Percentiles rank a stretch among this genome's conserved stretches.
These are phyloP conservation scores for Drosophila buzzatii DNA, from an alignment of 2,888 invertebrate species.

Conservation along the genomic window DNA sequence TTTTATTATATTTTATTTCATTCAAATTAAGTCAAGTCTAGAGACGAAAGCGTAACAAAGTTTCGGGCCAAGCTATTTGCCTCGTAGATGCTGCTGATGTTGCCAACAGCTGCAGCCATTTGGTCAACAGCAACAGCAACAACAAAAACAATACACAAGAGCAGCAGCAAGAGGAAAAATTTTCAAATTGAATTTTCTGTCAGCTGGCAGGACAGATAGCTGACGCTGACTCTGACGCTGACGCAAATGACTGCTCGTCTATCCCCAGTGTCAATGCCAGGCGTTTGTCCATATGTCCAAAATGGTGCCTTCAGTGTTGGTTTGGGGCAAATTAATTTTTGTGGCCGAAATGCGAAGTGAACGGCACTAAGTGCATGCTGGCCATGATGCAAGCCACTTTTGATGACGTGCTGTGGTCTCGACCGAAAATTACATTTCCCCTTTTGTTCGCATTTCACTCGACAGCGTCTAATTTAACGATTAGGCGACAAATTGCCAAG, in stretches of 20 bases:
- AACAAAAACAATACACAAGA: not conserved
- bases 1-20: not conserved
- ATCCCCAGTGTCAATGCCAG: slow-evolving; percentile 38
- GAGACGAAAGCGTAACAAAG: slow-evolving; percentile 23
- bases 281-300: slow-evolving; percentile 19
- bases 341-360: slow-evolving; percentile 58
- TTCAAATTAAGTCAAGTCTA: slow-evolving; percentile 27
- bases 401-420: slow-evolving; percentile 49
- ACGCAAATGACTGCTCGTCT: slow-evolving; percentile 70
- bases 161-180: slow-evolving; percentile 48
- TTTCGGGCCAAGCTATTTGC: slow-evolving; percentile 20
- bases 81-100: slow-evolving; percentile 43
- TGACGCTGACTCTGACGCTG: slow-evolving; percentile 59
- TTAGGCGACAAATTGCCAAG: slow-evolving; percentile 51
- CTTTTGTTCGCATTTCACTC: slow-evolving; percentile 38
- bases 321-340: slow-evolving; percentile 61
- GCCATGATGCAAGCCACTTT: slow-evolving; percentile 42
- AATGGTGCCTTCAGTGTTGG: slow-evolving; percentile 33
- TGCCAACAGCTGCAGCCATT: slow-evolving; percentile 76
- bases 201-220: slow-evolving; percentile 75
- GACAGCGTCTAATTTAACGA: slow-evolving; percentile 57
- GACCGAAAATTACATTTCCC: slow-evolving; percentile 55
- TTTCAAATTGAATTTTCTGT: slow-evolving; percentile 76
- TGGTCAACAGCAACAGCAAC: slow-evolving; percentile 40
- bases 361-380: slow-evolving; percentile 58